A percentile compares a stretch with the other conserved stretches of the same genome.
Evolutionary conservation across 2,888 invertebrate species (phyloP).

Genomic region (Sarcophaga carnaria): DNA sequence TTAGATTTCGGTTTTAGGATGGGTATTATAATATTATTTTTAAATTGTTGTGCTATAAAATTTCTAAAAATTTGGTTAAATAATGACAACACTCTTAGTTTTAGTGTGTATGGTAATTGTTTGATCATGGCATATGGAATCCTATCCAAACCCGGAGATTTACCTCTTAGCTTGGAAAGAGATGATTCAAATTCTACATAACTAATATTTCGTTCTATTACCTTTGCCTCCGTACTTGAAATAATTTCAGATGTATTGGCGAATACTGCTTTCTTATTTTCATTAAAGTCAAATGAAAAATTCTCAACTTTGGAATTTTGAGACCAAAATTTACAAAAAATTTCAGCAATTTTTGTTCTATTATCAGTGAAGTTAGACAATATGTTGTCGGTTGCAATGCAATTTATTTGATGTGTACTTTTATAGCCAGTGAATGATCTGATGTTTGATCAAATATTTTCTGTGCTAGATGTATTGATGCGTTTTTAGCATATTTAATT

Average conservation of each 20-base stretch:
- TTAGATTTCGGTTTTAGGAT: too few relatives aligned
- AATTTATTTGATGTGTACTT: not conserved
- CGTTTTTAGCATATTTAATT: conserved; percentile 2
- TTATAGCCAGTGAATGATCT: conserved; percentile 4
- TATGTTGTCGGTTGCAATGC: not conserved
- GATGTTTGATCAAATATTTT: too few relatives aligned
- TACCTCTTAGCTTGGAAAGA: too few relatives aligned
- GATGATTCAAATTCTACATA: not conserved
- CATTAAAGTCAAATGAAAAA: too few relatives aligned
- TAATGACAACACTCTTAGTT: too few relatives aligned
- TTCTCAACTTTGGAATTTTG: not conserved
- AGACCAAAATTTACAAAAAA: not conserved
- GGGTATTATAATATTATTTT: too few relatives aligned
- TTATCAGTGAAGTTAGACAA: not conserved
- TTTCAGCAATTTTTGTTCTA: not conserved
- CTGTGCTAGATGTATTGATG: too few relatives aligned
- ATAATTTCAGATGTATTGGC: not conserved
- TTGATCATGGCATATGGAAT: too few relatives aligned
- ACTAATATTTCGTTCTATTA: not conserved
- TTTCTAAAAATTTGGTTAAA: too few relatives aligned
- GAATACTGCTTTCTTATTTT: not conserved
- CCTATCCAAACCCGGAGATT: too few relatives aligned
- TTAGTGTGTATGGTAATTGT: too few relatives aligned
- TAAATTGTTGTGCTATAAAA: too few relatives aligned
- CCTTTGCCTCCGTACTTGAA: not conserved